Evolutionary conservation across 2,888 invertebrate genomes (phyloP).

Genomic region (Exephanes ischioxanthus): DNA sequence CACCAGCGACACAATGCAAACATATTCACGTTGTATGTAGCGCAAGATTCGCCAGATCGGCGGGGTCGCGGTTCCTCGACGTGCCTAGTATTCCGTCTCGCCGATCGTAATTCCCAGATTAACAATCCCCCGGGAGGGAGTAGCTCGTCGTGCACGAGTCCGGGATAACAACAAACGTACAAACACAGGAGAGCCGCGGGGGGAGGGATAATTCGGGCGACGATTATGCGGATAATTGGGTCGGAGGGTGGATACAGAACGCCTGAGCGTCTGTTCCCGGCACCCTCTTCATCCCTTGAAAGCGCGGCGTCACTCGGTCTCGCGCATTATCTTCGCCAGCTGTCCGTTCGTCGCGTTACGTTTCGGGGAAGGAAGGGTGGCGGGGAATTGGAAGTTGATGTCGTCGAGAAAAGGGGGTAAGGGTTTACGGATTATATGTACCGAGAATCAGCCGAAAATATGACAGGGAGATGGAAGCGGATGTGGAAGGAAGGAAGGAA

Average conservation of each 20-base stretch:
- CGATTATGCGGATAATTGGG: constrained; percentile 72
- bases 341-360: constrained; percentile 64
- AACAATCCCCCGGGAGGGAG: constrained; percentile 63
- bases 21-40: neutral
- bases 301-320: constrained; percentile 48
- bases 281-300: constrained; percentile 58
- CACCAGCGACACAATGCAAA: constrained; percentile 31
- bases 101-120: constrained; percentile 66
- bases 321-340: constrained; percentile 66
- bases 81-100: constrained; percentile 56
- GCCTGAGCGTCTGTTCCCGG: constrained; percentile 56
- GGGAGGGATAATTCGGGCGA: constrained; percentile 35
- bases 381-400: constrained; percentile 31
- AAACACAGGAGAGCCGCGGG: constrained; percentile 42
- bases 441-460: constrained; percentile 51
- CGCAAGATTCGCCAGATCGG: constrained; percentile 42
- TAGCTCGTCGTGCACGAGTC: constrained; percentile 22
- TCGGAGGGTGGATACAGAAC: constrained; percentile 55
- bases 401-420: constrained; percentile 29
- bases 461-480: constrained; percentile 37
- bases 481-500: constrained; percentile 6
- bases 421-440: constrained; percentile 20
- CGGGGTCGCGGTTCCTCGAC: constrained; percentile 25
- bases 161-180: constrained; percentile 65
- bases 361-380: constrained; percentile 18